Evolutionary conservation across 2,888 invertebrate genomes (phyloP), one percentile per base, ranked within the genome.

Genomic region (Orthosia incerta): DNA sequence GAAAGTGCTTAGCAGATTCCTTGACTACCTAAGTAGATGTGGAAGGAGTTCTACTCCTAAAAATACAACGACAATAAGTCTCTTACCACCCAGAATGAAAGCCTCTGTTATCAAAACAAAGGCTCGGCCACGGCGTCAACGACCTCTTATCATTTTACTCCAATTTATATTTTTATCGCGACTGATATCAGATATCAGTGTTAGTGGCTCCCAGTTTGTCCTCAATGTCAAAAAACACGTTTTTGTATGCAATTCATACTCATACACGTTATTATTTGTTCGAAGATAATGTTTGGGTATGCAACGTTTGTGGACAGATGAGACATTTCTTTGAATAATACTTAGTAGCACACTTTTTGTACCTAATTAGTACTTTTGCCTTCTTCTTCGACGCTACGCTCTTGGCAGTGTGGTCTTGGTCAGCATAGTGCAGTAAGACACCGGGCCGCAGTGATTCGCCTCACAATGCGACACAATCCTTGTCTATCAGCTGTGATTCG

Each of bases 211-310:
- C 67, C 56, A 46, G 70, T 85, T 78, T 45, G 69, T 66, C 69
- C 80, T 84, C 86, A 89, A 89, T 89, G 89, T 89, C 88, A 86
- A 85, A 88, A 86, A 87, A 86, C 84, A 88, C 82, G 82, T 86
- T 88, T 87, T 79, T 77, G 80, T 76, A 46, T 61, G 71, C 74
- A 74, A 81, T 79, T 80, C 73, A 61, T 76, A 71, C 26, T 64
- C 57, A n/a, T n/a, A 20, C 18, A 20, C 53, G n/a, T 55, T 66
- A 15, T 77, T 70, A 59, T 71, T 76, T 71, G 53, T 67, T n/a
- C 18, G 0, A 76, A 31, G 79, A 78, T 80, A 76, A 72, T 79
- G 82, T 78, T 85, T 74, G 63, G 78, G 55, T 56, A 18, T 62
- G 53, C 15, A 45, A 13, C 3, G 48, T 13, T 51, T 39, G 9